Conservation (phyloP, 1,140 invertebrate genomes). For the Uloborus diversus region DNA sequence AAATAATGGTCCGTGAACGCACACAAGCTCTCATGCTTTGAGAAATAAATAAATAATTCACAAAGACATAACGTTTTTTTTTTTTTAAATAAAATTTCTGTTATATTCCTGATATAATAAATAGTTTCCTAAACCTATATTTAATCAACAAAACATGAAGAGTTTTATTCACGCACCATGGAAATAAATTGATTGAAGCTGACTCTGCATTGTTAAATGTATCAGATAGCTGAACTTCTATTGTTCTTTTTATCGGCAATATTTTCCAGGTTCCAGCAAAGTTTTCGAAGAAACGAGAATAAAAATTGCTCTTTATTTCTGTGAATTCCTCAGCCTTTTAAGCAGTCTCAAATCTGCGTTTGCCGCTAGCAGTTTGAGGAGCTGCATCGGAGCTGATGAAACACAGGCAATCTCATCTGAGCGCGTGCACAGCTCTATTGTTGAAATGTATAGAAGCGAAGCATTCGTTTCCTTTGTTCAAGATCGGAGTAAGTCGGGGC, state of each 20-base stretch:
- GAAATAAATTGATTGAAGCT: background rate
- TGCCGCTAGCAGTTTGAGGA: constrained; percentile 3
- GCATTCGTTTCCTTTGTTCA: constrained; percentile 7
- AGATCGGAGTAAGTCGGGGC: background rate
- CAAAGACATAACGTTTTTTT: too few species aligned
- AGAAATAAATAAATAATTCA: too few species aligned
- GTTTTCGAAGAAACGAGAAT: background rate
- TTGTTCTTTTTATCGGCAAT: background rate
- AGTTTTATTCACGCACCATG: background rate
- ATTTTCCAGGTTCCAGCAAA: constrained; percentile 10
- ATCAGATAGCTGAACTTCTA: background rate
- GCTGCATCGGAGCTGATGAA: background rate
- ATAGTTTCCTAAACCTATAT: background rate
- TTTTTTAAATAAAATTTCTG: too few species aligned
- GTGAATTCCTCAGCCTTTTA: background rate
- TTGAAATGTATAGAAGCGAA: background rate
- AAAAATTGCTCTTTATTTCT: background rate
- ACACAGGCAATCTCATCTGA: background rate
- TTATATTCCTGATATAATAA: background rate
- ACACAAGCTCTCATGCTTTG: too few species aligned
- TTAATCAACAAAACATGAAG: background rate
- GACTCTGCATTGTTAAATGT: background rate
- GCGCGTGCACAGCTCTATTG: background rate
- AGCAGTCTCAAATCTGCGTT: background rate
- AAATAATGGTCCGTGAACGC: too few species aligned